A percentile compares a stretch with the other conserved stretches of the same genome.
Evolutionary conservation across 2,797 vertebrate genomes (phyloP).

Genomic region (Dendrocincla fuliginosa): DNA sequence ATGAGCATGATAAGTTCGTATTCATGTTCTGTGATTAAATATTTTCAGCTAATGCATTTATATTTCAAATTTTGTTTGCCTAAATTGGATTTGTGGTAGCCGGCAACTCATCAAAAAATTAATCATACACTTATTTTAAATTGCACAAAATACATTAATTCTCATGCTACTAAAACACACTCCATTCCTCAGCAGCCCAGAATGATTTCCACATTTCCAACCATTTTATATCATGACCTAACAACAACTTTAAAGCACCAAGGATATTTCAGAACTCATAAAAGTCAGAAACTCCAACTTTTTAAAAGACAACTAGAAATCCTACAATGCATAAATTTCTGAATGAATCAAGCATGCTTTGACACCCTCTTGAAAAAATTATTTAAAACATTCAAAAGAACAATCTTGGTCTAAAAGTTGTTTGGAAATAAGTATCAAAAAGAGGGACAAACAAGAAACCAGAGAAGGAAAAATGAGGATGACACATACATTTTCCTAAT

Average conservation of each 20-base stretch:
- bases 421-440: not conserved
- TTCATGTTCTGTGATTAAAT: not conserved
- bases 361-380: not conserved
- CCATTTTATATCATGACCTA: not conserved
- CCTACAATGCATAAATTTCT: not conserved
- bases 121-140: conserved; percentile 25
- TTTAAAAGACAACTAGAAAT: not conserved
- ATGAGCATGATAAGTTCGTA: not conserved
- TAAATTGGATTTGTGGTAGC: conserved; percentile 26
- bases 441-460: not conserved
- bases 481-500: not conserved
- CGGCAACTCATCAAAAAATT: conserved; percentile 17
- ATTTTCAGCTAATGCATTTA: conserved; percentile 14
- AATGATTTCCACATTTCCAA: not conserved
- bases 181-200: not conserved
- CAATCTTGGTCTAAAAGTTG: not conserved
- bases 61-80: conserved; percentile 39
- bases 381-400: not conserved
- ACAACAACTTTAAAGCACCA: not conserved
- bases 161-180: not conserved
- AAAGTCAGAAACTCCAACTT: not conserved
- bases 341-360: not conserved
- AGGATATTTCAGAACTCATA: conserved; percentile 1
- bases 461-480: not conserved
- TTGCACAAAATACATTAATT: not conserved